Base-by-base conservation (phyloP, 1,140 invertebrate genomes). In the Aphelenchoides avenae region DNA sequence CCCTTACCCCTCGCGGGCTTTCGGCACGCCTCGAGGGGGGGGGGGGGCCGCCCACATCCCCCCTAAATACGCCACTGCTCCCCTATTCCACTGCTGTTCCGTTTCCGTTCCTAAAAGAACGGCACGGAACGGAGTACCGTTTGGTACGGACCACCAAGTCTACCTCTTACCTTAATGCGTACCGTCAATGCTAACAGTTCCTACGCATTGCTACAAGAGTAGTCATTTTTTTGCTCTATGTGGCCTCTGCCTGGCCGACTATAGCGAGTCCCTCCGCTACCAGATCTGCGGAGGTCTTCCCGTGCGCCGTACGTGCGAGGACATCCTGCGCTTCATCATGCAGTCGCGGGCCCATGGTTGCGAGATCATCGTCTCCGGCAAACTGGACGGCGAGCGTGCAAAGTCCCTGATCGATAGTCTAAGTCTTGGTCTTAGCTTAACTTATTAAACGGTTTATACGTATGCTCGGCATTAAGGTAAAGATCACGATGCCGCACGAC, bases 401-500 rank as follows among this genome's bases (percentile, higher is more conserved):
- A 99, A 99, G 81, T 91, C 91, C 15, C 99, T 99, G 95, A 99
- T 97, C 84, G 93, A 91, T 83, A 67, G 64, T 56, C 18, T 13
- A 36, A 36, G 18, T 13, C 18, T 13, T 13, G 13, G 34, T 18
- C 18, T 36, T 36, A 36, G 11, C 13, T 18, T 36, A 36, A 11
- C 13, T 44, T 41, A 6, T 20, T 48, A 13, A 22, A 13, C 31
- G 3, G 22, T 22, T 30, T 77, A 22, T 65, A 85, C 84, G 85
- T 76, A 85, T 87, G 20, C 75, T 87, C 59, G 86, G 86, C 49
- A 87, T 99, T 75, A 96, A 97, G 83, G 93, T 99, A 0, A 98
- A 98, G 82, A 97, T 99, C 78, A 99, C 99, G 95, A 85, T 98
- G 78, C 91, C 91, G 30, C 92, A 89, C 84, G 95, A 99, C 82